Evolutionary conservation across 2,797 vertebrate species (phyloP).

Genomic region (Gadopsis bispinosus): DNA sequence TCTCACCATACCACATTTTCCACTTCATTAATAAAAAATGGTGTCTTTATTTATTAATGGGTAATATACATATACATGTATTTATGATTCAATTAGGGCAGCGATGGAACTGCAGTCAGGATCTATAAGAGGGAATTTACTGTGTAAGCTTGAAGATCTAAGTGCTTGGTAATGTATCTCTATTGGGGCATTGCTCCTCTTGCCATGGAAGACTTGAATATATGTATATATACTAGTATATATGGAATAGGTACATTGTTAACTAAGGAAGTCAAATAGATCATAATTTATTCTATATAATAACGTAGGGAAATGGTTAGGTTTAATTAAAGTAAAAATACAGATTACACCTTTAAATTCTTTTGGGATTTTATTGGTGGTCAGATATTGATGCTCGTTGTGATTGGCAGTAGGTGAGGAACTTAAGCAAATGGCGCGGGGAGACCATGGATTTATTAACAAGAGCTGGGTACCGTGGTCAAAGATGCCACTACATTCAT

Average conservation of each 20-base stretch:
- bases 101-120: slow-evolving; percentile 68
- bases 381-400: not conserved
- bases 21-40: slow-evolving; percentile 85
- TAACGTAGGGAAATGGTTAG: not conserved
- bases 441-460: too few species aligned
- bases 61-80: slow-evolving; percentile 83
- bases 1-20: slow-evolving; percentile 82
- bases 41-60: slow-evolving; percentile 85
- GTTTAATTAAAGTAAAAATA: not conserved
- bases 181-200: slow-evolving; percentile 35
- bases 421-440: not conserved
- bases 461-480: too few species aligned
- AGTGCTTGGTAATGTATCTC: slow-evolving; percentile 71
- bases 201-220: slow-evolving; percentile 18
- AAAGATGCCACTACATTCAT: too few species aligned
- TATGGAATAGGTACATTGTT: not conserved
- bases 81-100: slow-evolving; percentile 83
- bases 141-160: slow-evolving; percentile 68
- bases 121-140: slow-evolving; percentile 73
- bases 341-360: not conserved
- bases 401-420: not conserved
- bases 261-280: not conserved
- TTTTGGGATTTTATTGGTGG: not conserved
- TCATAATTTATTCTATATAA: not conserved
- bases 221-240: too few species aligned